Base-by-base conservation (phyloP, 2,888 invertebrate genomes). In the Pandemis heparana region DNA sequence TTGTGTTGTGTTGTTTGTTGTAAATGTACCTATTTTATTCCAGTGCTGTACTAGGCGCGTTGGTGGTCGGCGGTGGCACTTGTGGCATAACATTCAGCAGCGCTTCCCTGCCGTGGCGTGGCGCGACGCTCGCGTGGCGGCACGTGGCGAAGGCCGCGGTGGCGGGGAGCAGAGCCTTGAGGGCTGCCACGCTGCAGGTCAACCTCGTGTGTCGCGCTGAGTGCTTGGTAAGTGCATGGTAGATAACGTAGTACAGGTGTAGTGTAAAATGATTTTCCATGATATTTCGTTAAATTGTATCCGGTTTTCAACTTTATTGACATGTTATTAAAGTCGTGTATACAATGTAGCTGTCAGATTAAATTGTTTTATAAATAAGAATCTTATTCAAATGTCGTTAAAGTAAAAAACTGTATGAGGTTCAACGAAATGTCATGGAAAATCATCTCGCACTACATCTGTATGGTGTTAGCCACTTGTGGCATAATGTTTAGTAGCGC, bases 141-240 rank as follows among this genome's bases (percentile, higher is more conserved):
- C 97, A 97, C 87, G 93, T 97, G 78, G 96, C 87, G 67, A 73
- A 80, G 0, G 92, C 92, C 0, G 77, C 85, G 1, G 82, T 93
- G 0, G 75, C 83, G 0, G 85, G 87, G 67, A 77, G 87, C 0
- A 70, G 91, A 0, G 91, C 92, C 0, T 73, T 94, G 1, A 75
- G 97, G 74, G 97, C 97, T 48, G 98, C 98, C 92, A 99, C 98
- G 60, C 91, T 99, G 77, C 98, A 99, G 92, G 96, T 99, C 76
- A 98, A 98, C 85, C 96, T 99, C 51, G 97, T 98, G 93, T 96
- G 97, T 81, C 96, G 97, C 75, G 92, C 94, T 81, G 98, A 98
- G 90, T 98, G 98, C 89, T 95, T 98, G 95, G 98, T 98, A 91
- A 96, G 97, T 12, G 7, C n/a, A n/a, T n/a, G n/a, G n/a, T 32